Evolutionary conservation across 1,140 invertebrate species (phyloP), one percentile per base, ranked within the genome.

Genomic region (Lineus longissimus): DNA sequence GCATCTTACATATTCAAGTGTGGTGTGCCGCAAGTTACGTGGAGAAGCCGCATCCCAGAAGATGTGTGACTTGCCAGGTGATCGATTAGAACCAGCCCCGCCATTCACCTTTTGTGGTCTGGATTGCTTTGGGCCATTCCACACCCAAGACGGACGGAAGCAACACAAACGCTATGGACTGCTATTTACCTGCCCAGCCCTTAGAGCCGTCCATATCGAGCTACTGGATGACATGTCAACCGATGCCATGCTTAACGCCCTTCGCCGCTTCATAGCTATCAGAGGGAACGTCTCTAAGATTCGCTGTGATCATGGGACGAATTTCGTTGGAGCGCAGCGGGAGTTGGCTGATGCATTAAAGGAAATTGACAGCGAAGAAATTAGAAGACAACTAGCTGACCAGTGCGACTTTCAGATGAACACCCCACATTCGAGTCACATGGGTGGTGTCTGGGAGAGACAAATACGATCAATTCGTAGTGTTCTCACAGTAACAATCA

Each of bases 241-340:
- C 2, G 51, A 59, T 30, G 27, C 51, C 47, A 59, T 62, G 17
- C 57, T 62, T 23, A 30, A 57, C 57, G 47, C 2, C 1, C 9
- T 59, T 15, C 17, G 15, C 15, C 7, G 61, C 6, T 59, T 62
- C 33, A 30, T 25, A 19, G n/a, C n/a, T n/a, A n/a, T n/a, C n/a
- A n/a, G n/a, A n/a, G n/a, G n/a, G n/a, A 19, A 27, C 23, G 19
- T 1, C 51, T 19, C 2, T 47, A 27, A 54, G 54, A 31, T 27
- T 82, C 61, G 40, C 11, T 57, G 31, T 4, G 47, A 62, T 40
- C 57, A 62, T 31, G 61, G 61, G 4, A 62, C 51, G 17, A 62
- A 62, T 31, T 62, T 62, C 33, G 31, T 30, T 2, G 51, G 54
- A n/a, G 61, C 17, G 33, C 19, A 40, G 9, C 1, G 2, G 2